Evolutionary conservation across 2,797 vertebrate genomes (phyloP), one percentile per base, ranked within the genome.

Genomic region (Sebastes elongatus): DNA sequence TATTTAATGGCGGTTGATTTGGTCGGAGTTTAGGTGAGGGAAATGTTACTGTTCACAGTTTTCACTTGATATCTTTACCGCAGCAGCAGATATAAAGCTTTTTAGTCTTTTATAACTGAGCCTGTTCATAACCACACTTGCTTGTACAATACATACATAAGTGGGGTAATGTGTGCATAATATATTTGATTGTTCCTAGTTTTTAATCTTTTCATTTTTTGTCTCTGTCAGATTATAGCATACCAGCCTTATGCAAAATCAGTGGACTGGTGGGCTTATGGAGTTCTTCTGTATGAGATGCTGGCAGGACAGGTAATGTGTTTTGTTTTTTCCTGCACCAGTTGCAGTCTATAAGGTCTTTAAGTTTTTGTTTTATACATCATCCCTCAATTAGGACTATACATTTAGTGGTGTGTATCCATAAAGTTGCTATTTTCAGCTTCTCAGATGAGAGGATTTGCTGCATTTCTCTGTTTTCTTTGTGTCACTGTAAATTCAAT

Each of bases 231-330:
- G 99, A 99, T 99, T 69, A 99, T 99, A 70, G 99, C 99, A 2
- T 99, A 99, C 86, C 99, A 99, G 94, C 98, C 98, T 28, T 99
- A 99, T 28, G 97, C 96, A 66, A 99, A 97, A 91, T 99, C 99
- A 0, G 99, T 99, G 94, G 99, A 99, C 76, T 99, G 99, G 99
- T 99, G 99, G 99, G 99, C 99, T 0, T 99, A 98, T 1, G 99
- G 99, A 56, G 98, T 99, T 13, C 96, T 99, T 74, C 96, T 99
- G 25, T 99, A 99, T 18, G 99, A 99, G 90, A 99, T 99, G 99
- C 76, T 99, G 91, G 99, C 99, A 5, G 99, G 99, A 85, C 99
- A 99, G 98, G 99, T 99, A 90, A 64, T 22, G 6, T 27, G 6
- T 2, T 66, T 63, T 76, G 10, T 38, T 2, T 68, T 69, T 75